Percentiles rank a stretch among this genome's conserved stretches.
Conservation (phyloP, 2,113 vertebrate genomes). For the Lucifuga dentata region DNA sequence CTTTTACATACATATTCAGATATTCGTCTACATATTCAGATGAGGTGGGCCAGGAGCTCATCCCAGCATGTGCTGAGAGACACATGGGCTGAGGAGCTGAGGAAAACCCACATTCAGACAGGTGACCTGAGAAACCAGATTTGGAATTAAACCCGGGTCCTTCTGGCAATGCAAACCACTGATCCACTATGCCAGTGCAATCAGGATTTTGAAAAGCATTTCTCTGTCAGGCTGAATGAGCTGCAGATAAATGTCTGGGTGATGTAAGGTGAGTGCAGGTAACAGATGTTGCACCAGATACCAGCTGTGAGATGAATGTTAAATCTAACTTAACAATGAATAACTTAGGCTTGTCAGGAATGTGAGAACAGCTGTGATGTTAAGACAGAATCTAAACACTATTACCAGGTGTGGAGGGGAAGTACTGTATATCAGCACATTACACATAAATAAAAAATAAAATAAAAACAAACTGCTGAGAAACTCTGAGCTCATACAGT, state of each 20-base stretch:
- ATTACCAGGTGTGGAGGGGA: too few relatives aligned
- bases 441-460: too few relatives aligned
- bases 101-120: background rate
- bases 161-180: background rate
- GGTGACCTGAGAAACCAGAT: too few relatives aligned
- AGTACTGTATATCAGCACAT: too few relatives aligned
- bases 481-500: slow-evolving; percentile 6
- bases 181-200: background rate
- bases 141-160: background rate
- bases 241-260: background rate
- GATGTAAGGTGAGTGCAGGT: background rate
- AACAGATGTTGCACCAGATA: slow-evolving; percentile 56
- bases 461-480: background rate
- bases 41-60: too few relatives aligned
- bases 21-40: too few relatives aligned
- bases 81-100: too few relatives aligned
- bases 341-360: slow-evolving; percentile 28
- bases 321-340: slow-evolving; percentile 36
- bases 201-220: background rate
- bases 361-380: slow-evolving; percentile 42
- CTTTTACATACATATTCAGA: too few relatives aligned
- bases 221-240: slow-evolving; percentile 8
- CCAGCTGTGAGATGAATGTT: slow-evolving; percentile 50
- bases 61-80: too few relatives aligned
- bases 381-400: background rate